Percentiles rank a stretch among this genome's conserved stretches.
phyloP scores from a whole-genome alignment of 2,888 invertebrate species.

The Neoitamus cyanurus region DNA sequence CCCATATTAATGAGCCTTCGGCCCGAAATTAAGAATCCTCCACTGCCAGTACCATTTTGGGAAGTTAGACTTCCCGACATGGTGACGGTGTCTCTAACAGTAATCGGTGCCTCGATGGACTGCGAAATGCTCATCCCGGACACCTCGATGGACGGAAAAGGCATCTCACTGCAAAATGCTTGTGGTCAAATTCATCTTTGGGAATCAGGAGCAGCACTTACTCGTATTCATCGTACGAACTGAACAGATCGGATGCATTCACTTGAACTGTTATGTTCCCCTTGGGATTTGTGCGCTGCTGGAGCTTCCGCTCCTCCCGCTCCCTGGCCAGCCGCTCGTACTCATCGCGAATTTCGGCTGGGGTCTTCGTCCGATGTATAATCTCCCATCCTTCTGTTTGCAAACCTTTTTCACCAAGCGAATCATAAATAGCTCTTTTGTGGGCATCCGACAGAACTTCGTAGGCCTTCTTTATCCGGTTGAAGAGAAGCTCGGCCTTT shows the following conservation, averaged over 20 bases:
- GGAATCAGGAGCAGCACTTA: constrained; percentile 27
- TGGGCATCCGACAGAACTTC: constrained; percentile 95
- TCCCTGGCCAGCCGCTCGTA: constrained; percentile 90
- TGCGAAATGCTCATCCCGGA: constrained; percentile 94
- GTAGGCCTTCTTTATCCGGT: constrained; percentile 92
- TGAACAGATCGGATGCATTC: constrained; percentile 94
- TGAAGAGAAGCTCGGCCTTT: constrained; percentile 93
- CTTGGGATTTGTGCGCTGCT: constrained; percentile 92
- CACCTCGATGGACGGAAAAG: constrained; percentile 84
- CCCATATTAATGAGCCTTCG: constrained; percentile 83
- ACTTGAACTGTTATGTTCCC: constrained; percentile 88
- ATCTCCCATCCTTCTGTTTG: constrained; percentile 97
- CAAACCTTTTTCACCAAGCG: constrained; percentile 85
- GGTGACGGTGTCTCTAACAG: constrained; percentile 84
- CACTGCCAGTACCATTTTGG: constrained; percentile 84
- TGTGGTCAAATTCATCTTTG: constrained; percentile 61
- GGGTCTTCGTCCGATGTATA: constrained; percentile 89
- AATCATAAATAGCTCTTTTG: constrained; percentile 94
- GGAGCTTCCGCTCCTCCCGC: constrained; percentile 86
- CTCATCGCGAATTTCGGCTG: constrained; percentile 95
- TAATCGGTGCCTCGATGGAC: constrained; percentile 93
- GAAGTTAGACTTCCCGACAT: constrained; percentile 85
- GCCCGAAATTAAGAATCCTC: constrained; percentile 79
- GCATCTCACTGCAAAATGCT: constrained; percentile 60
- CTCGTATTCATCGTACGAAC: constrained; percentile 79